phyloP scores from a whole-genome alignment of 2,113 vertebrate species.

The Ondatra zibethicus region DNA sequence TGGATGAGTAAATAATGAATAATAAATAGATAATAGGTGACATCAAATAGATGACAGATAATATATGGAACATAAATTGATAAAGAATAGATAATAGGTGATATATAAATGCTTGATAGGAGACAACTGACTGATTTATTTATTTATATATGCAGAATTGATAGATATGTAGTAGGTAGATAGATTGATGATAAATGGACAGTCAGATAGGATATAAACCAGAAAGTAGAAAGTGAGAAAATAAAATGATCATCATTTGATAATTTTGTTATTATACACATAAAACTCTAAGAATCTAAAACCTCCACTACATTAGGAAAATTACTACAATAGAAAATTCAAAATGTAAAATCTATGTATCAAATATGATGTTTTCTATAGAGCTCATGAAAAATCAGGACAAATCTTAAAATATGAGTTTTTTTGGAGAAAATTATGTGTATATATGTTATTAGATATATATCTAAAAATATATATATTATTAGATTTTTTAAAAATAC shows the following conservation, averaged over 20 bases:
- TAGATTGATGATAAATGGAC: not conserved
- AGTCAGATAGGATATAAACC: not conserved
- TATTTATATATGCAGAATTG: not conserved
- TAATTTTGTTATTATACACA: not conserved
- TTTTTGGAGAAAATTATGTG: constrained; percentile 23
- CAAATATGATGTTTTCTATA: not conserved
- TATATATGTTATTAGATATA: too few species aligned
- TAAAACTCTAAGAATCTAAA: constrained; percentile 7
- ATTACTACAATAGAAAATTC: not conserved
- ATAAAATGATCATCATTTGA: not conserved
- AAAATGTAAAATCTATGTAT: not conserved
- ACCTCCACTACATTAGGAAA: not conserved
- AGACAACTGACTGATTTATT: not conserved
- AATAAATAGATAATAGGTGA: not conserved
- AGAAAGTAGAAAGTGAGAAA: not conserved
- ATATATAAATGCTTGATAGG: not conserved
- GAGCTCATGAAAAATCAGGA: not conserved
- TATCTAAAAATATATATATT: too few species aligned
- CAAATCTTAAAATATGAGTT: not conserved
- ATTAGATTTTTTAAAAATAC: too few species aligned
- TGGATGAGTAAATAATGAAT: not conserved
- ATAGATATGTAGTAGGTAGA: not conserved
- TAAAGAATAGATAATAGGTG: not conserved
- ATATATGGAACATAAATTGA: not conserved
- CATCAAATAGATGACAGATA: not conserved